phyloP scores from a whole-genome alignment of 2,888 invertebrate genomes.

The Girardia tigrina region DNA sequence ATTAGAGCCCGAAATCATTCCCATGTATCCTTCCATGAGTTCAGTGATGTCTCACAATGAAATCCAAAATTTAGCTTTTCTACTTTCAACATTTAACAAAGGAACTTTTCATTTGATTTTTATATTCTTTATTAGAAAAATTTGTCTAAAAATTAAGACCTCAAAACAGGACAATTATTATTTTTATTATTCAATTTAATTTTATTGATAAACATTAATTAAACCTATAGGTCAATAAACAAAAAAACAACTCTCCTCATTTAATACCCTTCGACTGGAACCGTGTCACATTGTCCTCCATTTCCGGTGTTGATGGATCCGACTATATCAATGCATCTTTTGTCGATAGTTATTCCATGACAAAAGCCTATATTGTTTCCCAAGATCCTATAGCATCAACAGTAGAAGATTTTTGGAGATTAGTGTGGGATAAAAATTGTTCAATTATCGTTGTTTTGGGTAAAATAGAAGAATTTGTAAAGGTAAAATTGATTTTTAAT shows the following conservation, averaged over 20 bases:
- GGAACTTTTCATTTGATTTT: too few relatives aligned
- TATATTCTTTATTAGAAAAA: too few relatives aligned
- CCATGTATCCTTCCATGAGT: too few relatives aligned
- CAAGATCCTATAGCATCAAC: conserved; percentile 34
- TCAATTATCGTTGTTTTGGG: conserved; percentile 89
- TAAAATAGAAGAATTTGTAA: neutral
- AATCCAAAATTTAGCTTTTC: too few relatives aligned
- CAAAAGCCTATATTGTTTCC: conserved; percentile 34
- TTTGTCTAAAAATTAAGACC: too few relatives aligned
- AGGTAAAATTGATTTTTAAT: neutral
- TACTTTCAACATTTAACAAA: too few relatives aligned
- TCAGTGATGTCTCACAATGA: too few relatives aligned
- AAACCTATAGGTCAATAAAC: conserved; percentile 91
- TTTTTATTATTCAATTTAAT: too few relatives aligned
- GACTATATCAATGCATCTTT: conserved; percentile 47
- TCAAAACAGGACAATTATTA: too few relatives aligned
- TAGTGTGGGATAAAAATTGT: conserved; percentile 92
- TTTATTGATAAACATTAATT: too few relatives aligned
- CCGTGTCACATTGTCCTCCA: conserved; percentile 76
- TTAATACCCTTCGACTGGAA: conserved; percentile 91
- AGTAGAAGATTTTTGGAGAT: conserved; percentile 35
- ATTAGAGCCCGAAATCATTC: too few relatives aligned
- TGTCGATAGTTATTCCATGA: conserved; percentile 42
- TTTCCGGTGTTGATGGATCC: conserved; percentile 63
- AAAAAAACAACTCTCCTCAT: conserved; percentile 91